A percentile compares a stretch with the other conserved stretches of the same genome.
These are phyloP conservation scores for Rhynchophorus ferrugineus DNA, from an alignment of 1,140 invertebrate species.

Conservation along the genomic window DNA sequence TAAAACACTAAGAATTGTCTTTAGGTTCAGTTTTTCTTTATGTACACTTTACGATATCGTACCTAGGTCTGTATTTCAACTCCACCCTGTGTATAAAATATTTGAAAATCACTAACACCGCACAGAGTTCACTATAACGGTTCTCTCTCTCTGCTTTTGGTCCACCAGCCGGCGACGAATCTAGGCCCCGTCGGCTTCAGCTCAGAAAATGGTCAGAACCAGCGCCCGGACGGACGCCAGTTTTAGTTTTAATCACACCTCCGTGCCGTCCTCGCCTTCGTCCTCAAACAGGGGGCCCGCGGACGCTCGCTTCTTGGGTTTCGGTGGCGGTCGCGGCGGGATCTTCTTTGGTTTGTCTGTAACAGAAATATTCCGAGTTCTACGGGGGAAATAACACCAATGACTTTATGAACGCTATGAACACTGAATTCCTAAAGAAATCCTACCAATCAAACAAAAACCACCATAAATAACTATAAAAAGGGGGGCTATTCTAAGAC, in stretches of 20 bases:
- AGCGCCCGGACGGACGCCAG: conserved; percentile 35
- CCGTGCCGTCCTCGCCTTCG: conserved; percentile 78
- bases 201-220: conserved; percentile 23
- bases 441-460: neutral
- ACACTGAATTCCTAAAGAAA: conserved; percentile 14
- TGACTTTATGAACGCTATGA: too few species aligned
- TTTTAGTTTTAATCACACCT: conserved; percentile 55
- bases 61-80: too few species aligned
- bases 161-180: too few species aligned
- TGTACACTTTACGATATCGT: too few species aligned
- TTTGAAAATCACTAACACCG: neutral
- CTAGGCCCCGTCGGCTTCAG: too few species aligned
- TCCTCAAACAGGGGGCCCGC: conserved; percentile 69
- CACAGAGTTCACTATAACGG: neutral
- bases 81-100: neutral
- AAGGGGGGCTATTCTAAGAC: too few species aligned
- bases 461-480: too few species aligned
- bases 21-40: too few species aligned
- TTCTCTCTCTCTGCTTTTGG: neutral
- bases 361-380: conserved; percentile 4
- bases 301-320: conserved; percentile 61
- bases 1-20: too few species aligned
- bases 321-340: conserved; percentile 71
- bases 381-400: too few species aligned
- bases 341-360: conserved; percentile 50